Evolutionary conservation across 2,888 invertebrate species (phyloP), one percentile per base, ranked within the genome.

Genomic region (Apodemia zela): DNA sequence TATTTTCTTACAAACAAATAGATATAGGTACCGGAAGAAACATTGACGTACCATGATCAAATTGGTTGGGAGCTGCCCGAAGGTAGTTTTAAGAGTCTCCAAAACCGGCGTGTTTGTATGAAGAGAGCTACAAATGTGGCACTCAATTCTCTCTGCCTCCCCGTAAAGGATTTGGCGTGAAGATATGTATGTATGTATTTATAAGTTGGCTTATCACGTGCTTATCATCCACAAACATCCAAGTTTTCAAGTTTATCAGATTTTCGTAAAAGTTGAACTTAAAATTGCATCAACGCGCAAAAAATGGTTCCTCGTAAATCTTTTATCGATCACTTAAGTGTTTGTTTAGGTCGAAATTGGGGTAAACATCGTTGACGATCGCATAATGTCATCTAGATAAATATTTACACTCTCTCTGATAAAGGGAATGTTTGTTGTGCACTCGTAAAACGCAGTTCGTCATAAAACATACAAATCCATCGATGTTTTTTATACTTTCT

Each of bases 331-430:
- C 59, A 68, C 67, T 69, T 69, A 70, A 68, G 65, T 77, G 69
- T 84, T 83, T 79, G 65, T 73, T 79, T 80, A 84, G 84, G 85
- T 71, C 71, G 59, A 66, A 69, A 72, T 69, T 73, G 68, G 67
- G 68, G 63, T 67, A 76, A 72, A 75, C 73, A 73, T 42, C 65
- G 67, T 73, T 76, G 67, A 65, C 73, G 75, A 54, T 54, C 25
- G 54, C 77, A 73, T 76, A 81, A 80, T 75, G 67, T 72, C 81
- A 77, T 84, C 82, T 72, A 61, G 72, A 74, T 75, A 81, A 75
- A 82, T 75, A 76, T 75, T 72, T 72, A 68, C 67, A 72, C 76
- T 69, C 76, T 69, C 51, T 63, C 67, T 68, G 74, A 80, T 76
- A 78, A 73, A 69, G 70, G 62, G 66, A 60, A 62, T 70, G 63